Evolutionary conservation across 2,797 vertebrate species (phyloP).

Genomic region (Alexandromys oeconomus): DNA sequence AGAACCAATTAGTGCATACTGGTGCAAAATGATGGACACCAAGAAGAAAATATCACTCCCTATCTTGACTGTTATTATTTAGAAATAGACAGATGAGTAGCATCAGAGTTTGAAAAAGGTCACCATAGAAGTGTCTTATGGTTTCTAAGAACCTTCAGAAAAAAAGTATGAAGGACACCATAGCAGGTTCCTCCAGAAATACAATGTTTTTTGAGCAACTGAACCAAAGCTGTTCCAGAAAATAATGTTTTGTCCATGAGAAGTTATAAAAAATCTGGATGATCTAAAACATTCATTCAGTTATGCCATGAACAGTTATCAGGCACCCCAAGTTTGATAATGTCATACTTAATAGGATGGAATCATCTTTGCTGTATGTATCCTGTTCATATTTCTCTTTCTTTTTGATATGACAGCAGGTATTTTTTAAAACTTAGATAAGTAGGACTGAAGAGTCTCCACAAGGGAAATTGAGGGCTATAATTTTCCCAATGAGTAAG

Average conservation of each 20-base stretch:
- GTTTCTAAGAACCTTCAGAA: background rate
- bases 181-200: background rate
- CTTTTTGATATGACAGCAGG: background rate
- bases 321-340: background rate
- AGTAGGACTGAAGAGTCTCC: background rate
- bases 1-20: background rate
- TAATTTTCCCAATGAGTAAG: background rate
- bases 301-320: background rate
- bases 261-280: background rate
- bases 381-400: background rate
- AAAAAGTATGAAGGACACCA: background rate
- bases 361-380: background rate
- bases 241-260: background rate
- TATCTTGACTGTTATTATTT: background rate
- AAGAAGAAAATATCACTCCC: background rate
- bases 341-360: background rate
- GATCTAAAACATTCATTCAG: background rate
- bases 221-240: background rate
- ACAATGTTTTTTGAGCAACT: background rate
- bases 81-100: background rate
- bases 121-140: background rate
- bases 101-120: background rate
- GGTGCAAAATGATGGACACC: background rate
- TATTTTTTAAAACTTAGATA: slow-evolving; percentile 16
- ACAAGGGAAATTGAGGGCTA: background rate